Base-by-base conservation (phyloP, 2,888 invertebrate species). In the Schrankia costaestrigalis region DNA sequence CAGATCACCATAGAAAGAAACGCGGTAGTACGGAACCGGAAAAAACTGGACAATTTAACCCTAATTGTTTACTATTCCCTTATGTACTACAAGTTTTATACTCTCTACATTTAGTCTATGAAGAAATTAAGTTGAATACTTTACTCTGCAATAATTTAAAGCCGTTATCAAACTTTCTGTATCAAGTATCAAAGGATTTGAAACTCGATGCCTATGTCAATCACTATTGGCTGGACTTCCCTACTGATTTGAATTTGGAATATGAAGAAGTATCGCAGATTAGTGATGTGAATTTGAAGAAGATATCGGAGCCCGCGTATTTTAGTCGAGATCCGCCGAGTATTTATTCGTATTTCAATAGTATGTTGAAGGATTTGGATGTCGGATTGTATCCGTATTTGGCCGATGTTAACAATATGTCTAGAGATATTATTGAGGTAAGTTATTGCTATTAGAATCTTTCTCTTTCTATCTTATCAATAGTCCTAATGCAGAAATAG, bases 211-310 rank as follows among this genome's bases (percentile, higher is more conserved):
- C 89, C 13, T 97, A 95, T 58, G 89, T 91, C 1, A 90, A 93
- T 51, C 93, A 95, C 72, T 98, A 98, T 70, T 94, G 95, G 89
- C 80, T 94, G 46, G 97, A 97, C 79, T 96, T 93, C 63, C 97
- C 97, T 0, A 72, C 83, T 1, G 78, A 91, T 6, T 91, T 90
- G 48, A 64, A 70, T 10, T 56, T 89, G 28, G 83, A 81, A 28
- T 64, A 61, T 7, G 72, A 75, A 2, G 76, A 73, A 4, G 75
- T 71, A 0, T 86, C 90, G 1, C 90, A 91, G 52, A 85, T 94
- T 19, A 80, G 85, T 0, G 85, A 90, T 1, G 76, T 72, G 0
- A 90, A 92, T 46, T 73, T 91, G 21, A 89, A 90, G 33, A 90
- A 90, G 60, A 75, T 94, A 48, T 70, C 76, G 1, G 74, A 90